A percentile compares a stretch with the other conserved stretches of the same genome.
These are phyloP conservation scores for Cabera pusaria DNA, from an alignment of 2,888 invertebrate genomes.

Conservation along the genomic window DNA sequence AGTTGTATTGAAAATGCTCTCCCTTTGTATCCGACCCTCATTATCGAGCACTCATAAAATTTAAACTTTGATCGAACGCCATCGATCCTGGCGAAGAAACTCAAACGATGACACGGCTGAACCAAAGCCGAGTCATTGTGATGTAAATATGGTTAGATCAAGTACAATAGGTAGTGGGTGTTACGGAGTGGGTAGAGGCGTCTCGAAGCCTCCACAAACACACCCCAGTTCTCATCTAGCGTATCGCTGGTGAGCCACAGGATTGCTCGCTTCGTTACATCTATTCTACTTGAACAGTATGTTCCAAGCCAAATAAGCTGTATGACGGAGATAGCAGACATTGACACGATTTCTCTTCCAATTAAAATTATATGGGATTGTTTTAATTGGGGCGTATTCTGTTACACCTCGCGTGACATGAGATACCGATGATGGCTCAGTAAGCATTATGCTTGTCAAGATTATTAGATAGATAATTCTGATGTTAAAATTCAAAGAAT, in stretches of 20 bases:
- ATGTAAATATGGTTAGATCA: constrained; percentile 77
- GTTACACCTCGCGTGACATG: too few relatives aligned
- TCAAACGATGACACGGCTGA: constrained; percentile 57
- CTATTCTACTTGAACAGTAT: constrained; percentile 23
- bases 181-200: constrained; percentile 61
- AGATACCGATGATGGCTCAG: too few relatives aligned
- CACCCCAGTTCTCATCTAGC: constrained; percentile 38
- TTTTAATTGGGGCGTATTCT: constrained; percentile 3
- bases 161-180: constrained; percentile 70
- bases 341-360: constrained; percentile 7
- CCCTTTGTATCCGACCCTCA: background rate
- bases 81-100: constrained; percentile 16
- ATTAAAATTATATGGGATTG: constrained; percentile 10
- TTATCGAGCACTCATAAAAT: constrained; percentile 18
- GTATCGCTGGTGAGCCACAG: constrained; percentile 44
- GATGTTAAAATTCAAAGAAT: too few relatives aligned
- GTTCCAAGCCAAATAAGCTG: constrained; percentile 20
- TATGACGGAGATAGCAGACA: constrained; percentile 10
- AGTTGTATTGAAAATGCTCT: too few relatives aligned
- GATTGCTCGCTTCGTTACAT: constrained; percentile 36
- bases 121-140: constrained; percentile 70
- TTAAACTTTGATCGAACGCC: constrained; percentile 22
- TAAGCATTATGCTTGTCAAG: too few relatives aligned
- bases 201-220: constrained; percentile 62
- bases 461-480: too few relatives aligned